Evolutionary conservation across 2,888 invertebrate genomes (phyloP).

Genomic region (Pollenia amentaria): DNA sequence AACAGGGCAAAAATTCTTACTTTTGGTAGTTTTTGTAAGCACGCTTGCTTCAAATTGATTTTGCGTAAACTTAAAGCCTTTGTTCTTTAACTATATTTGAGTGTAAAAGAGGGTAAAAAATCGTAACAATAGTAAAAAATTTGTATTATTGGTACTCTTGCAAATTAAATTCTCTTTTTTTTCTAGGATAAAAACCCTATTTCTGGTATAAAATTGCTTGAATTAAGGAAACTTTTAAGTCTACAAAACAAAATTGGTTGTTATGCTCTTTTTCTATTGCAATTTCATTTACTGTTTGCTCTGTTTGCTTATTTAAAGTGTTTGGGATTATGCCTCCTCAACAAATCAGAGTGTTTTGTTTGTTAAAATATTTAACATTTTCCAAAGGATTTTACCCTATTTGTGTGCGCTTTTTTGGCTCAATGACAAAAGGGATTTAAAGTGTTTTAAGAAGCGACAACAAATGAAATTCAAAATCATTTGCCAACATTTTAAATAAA

Average conservation of each 20-base stretch:
- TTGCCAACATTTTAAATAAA: conserved; percentile 47
- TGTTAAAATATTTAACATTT: conserved; percentile 54
- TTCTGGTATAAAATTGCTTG: not conserved
- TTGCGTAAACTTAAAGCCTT: too few relatives aligned
- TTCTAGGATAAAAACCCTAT: too few relatives aligned
- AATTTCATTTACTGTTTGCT: not conserved
- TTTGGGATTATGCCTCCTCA: conserved; percentile 21
- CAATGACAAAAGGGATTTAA: conserved; percentile 70
- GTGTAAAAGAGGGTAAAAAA: too few relatives aligned
- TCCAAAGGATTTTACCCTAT: conserved; percentile 22
- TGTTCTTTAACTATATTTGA: too few relatives aligned
- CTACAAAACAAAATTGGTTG: not conserved
- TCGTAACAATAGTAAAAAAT: too few relatives aligned
- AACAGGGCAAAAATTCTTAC: too few relatives aligned
- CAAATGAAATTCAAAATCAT: conserved; percentile 28
- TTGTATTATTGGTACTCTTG: too few relatives aligned
- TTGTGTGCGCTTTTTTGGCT: conserved; percentile 59
- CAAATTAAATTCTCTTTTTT: too few relatives aligned
- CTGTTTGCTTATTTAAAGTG: conserved; percentile 11
- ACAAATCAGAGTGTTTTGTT: conserved; percentile 44
- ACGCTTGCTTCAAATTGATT: too few relatives aligned
- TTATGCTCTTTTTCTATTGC: not conserved
- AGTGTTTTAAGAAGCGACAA: conserved; percentile 63
- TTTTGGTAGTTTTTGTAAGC: too few relatives aligned
- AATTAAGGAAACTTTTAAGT: not conserved